These are phyloP conservation scores for Ammodytes dubius DNA, from an alignment of 2,113 vertebrate genomes.

Conservation along the genomic window DNA sequence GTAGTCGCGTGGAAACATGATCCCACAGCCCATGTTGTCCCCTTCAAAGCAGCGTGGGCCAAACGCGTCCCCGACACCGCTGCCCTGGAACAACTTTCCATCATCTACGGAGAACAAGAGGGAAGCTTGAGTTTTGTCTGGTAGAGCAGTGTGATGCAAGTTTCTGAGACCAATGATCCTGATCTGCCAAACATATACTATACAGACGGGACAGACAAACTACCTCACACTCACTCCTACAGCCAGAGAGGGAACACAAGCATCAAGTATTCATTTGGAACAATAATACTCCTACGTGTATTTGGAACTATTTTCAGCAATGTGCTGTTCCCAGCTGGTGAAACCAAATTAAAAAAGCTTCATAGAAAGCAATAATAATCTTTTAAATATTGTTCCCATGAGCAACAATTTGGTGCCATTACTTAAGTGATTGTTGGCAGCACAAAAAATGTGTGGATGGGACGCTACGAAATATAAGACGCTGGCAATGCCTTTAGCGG, in stretches of 20 bases:
- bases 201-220: slow-evolving; percentile 2
- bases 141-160: background rate
- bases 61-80: slow-evolving; percentile 94
- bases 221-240: slow-evolving; percentile 17
- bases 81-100: slow-evolving; percentile 96
- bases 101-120: slow-evolving; percentile 85
- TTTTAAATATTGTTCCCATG: background rate
- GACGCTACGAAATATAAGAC: background rate
- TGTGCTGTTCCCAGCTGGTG: background rate
- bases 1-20: slow-evolving; percentile 96
- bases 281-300: background rate
- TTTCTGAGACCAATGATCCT: slow-evolving; percentile 8
- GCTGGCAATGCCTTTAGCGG: background rate
- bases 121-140: background rate
- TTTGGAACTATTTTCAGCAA: background rate
- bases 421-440: background rate
- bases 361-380: background rate
- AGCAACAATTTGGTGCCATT: background rate
- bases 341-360: background rate
- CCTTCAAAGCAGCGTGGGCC: slow-evolving; percentile 96
- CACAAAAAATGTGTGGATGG: background rate
- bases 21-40: slow-evolving; percentile 96
- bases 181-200: background rate
- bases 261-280: background rate
- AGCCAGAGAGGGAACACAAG: background rate